Base-by-base conservation (phyloP, 2,797 vertebrate species). In the Amazona ochrocephala region DNA sequence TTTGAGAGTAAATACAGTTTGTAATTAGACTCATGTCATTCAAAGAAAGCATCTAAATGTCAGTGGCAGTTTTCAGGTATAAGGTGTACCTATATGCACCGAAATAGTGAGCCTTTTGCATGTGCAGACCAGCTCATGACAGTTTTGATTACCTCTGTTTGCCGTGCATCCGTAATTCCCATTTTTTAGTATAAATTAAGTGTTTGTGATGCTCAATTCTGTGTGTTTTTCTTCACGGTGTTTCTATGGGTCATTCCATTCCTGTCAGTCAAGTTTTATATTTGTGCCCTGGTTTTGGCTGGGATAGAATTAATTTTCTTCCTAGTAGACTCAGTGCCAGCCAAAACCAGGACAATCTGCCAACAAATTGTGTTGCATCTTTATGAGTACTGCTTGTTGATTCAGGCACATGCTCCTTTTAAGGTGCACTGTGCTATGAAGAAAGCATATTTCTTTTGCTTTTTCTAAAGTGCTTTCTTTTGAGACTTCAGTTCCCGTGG, bases 201-300 rank as follows among this genome's bases (percentile, higher is more conserved):
- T 37, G 19, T 88, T 44, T 54, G 75, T 75, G 24, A 73, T 34
- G 16, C 7, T 23, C n/a, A 45, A 5, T 77, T 74, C 30, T 74
- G 73, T 85, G 54, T 37, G 66, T 37, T 62, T 84, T 73, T 48
- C 30, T 13, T 3, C 30, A 21, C n/a, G 26, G 26, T 84, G 61
- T 96, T 86, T 77, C 62, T 76, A 18, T 78, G 60, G 51, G 37
- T 70, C 44, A 56, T 93, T 90, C 50, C 26, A 34, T 91, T 94
- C 48, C 62, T 75, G 37, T 86, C n/a, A 39, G 70, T 86, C 39
- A 54, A 13, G 20, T 58, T 90, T 80, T 67, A 9, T n/a, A 39
- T 62, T 61, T 29, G 44, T 84, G 29, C 56, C n/a, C 56, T 60
- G 22, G n/a, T 37, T 60, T 60, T 60, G 56, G 15, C 56, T 60